These are phyloP conservation scores for Neomonachus schauinslandi DNA, from an alignment of 2,113 vertebrate genomes.

Conservation along the genomic window DNA sequence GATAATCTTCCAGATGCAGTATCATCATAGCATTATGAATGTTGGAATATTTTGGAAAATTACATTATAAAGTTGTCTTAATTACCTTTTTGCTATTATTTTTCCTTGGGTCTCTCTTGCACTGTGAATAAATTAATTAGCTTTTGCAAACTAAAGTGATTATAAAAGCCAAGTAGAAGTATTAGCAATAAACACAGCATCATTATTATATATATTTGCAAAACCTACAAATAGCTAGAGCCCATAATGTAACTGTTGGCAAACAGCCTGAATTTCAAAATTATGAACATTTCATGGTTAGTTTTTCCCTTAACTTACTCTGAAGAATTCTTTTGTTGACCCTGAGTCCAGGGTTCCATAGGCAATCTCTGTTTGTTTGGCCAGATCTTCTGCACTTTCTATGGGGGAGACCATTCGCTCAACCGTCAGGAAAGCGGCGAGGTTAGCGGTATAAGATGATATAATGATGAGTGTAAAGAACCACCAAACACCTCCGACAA, in stretches of 20 bases:
- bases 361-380: conserved; percentile 99
- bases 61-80: conserved; percentile 67
- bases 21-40: conserved; percentile 61
- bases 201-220: background rate
- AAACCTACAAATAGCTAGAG: conserved; percentile 41
- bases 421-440: conserved; percentile 99
- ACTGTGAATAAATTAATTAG: conserved; percentile 60
- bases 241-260: background rate
- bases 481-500: conserved; percentile 99
- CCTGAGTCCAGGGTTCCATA: conserved; percentile 98
- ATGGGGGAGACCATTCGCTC: conserved; percentile 99
- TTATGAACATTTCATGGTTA: background rate
- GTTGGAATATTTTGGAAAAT: conserved; percentile 61
- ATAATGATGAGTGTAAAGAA: conserved; percentile 99
- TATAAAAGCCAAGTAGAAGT: conserved; percentile 64
- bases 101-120: conserved; percentile 46
- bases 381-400: conserved; percentile 98
- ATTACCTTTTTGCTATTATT: conserved; percentile 73
- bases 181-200: background rate
- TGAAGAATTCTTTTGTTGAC: conserved; percentile 99
- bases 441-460: conserved; percentile 99
- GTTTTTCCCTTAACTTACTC: conserved; percentile 88
- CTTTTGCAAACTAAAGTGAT: conserved; percentile 74
- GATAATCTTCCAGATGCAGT: conserved; percentile 25
- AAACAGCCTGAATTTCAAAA: conserved; percentile 50